Conservation (phyloP, 2,113 vertebrate genomes). For the Epinephelus lanceolatus region DNA sequence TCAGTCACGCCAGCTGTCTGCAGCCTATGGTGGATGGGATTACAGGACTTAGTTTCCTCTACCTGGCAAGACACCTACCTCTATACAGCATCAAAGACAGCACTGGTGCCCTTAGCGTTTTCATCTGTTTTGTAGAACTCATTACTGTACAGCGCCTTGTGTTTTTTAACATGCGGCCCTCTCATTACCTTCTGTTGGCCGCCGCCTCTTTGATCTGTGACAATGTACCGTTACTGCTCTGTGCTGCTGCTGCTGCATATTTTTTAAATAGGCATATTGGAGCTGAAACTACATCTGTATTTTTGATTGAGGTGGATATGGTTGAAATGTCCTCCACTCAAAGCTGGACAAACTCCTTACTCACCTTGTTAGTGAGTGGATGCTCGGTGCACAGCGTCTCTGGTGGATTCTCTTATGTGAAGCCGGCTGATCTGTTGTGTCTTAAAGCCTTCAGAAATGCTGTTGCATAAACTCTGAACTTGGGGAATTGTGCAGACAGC, state of each 20-base stretch:
- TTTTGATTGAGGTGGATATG: constrained; percentile 57
- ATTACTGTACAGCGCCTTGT: constrained; percentile 31
- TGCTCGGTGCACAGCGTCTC: constrained; percentile 7
- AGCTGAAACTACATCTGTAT: constrained; percentile 56
- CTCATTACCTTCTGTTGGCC: constrained; percentile 57
- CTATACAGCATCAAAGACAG: constrained; percentile 42
- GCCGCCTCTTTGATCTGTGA: constrained; percentile 55
- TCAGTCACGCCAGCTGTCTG: constrained; percentile 74
- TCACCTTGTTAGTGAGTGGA: constrained; percentile 56
- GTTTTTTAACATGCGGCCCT: constrained; percentile 46
- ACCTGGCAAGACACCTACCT: constrained; percentile 45
- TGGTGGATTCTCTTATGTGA: constrained; percentile 11
- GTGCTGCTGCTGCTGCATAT: constrained; percentile 21
- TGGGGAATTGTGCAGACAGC: constrained; percentile 48
- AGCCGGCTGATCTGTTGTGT: constrained; percentile 43
- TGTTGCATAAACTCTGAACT: constrained; percentile 54
- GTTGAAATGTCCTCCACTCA: constrained; percentile 39
- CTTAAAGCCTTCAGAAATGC: constrained; percentile 40
- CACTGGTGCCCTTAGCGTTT: constrained; percentile 29
- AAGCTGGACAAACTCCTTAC: constrained; percentile 32
- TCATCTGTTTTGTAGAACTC: constrained; percentile 48
- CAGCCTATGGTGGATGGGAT: constrained; percentile 31
- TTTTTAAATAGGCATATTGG: constrained; percentile 40
- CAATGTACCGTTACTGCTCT: constrained; percentile 32
- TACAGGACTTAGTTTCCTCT: constrained; percentile 32